Conservation (phyloP, 2,888 invertebrate species). For the Caenorhabditis sp. region DNA sequence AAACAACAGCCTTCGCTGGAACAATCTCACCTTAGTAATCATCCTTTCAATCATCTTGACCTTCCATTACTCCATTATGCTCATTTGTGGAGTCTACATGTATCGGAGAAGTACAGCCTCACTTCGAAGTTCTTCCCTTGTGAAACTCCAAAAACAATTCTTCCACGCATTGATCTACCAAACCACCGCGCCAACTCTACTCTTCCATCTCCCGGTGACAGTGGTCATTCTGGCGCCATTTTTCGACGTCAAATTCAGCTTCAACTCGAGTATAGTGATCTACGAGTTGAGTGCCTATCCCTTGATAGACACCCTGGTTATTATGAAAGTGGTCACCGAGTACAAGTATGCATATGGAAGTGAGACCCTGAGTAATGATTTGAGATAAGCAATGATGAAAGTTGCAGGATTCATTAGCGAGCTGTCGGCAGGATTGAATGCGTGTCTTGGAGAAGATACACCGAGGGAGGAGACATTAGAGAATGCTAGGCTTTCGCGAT, state of each 20-base stretch:
- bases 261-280: constrained; percentile 8
- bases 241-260: constrained; percentile 32
- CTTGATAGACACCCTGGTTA: constrained; percentile 12
- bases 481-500: not conserved
- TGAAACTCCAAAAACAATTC: constrained; percentile 28
- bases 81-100: constrained; percentile 28
- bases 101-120: constrained; percentile 11
- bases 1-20: constrained; percentile 15
- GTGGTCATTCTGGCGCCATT: constrained; percentile 17
- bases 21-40: not conserved
- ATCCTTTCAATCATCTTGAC: not conserved
- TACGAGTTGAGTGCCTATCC: constrained; percentile 35
- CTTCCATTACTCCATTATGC: constrained; percentile 29
- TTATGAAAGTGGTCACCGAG: constrained; percentile 24
- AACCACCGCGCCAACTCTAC: constrained; percentile 22
- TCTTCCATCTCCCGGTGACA: constrained; percentile 18
- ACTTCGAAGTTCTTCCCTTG: constrained; percentile 21
- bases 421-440: not conserved
- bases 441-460: not conserved
- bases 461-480: not conserved
- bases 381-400: not conserved
- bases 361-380: not conserved
- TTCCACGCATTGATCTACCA: constrained; percentile 34
- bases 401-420: not conserved
- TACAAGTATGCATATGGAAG: constrained; percentile 13